These are phyloP conservation scores for Rhizoglyphus robini DNA, from an alignment of 1,140 invertebrate species.

Conservation along the genomic window DNA sequence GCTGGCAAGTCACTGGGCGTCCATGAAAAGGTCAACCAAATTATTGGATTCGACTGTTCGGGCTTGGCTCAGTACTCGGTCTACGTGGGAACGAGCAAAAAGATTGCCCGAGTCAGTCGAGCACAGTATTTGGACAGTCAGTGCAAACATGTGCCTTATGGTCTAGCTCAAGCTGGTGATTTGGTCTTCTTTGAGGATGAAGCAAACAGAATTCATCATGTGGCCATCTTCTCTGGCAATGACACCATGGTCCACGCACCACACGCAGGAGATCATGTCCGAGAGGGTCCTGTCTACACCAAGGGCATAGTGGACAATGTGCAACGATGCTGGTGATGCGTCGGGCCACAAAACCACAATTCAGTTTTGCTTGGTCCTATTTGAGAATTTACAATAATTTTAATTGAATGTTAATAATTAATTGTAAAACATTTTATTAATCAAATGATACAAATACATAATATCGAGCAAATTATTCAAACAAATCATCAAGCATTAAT, in stretches of 20 bases:
- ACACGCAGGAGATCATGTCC: neutral
- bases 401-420: too few relatives aligned
- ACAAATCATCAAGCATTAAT: too few relatives aligned
- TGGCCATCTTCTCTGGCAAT: neutral
- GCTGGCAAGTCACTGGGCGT: neutral
- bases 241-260: conserved; percentile 1
- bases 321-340: too few relatives aligned
- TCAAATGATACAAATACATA: too few relatives aligned
- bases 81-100: neutral
- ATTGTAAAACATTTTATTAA: too few relatives aligned
- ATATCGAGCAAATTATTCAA: too few relatives aligned
- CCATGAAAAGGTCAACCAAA: neutral
- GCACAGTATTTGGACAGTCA: neutral
- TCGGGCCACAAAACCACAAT: too few relatives aligned
- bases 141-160: conserved; percentile 3
- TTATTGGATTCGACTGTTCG: conserved; percentile 9
- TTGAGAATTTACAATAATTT: too few relatives aligned
- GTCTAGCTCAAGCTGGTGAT: neutral
- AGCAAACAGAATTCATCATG: neutral
- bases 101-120: neutral
- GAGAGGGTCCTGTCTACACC: too few relatives aligned
- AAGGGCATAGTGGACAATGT: too few relatives aligned
- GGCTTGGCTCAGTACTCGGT: conserved; percentile 5
- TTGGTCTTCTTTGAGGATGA: conserved; percentile 9
- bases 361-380: too few relatives aligned